Percentiles rank a stretch among this genome's conserved stretches.
These are phyloP conservation scores for Dolichotis patagonum DNA, from an alignment of 2,113 vertebrate species.

Conservation along the genomic window DNA sequence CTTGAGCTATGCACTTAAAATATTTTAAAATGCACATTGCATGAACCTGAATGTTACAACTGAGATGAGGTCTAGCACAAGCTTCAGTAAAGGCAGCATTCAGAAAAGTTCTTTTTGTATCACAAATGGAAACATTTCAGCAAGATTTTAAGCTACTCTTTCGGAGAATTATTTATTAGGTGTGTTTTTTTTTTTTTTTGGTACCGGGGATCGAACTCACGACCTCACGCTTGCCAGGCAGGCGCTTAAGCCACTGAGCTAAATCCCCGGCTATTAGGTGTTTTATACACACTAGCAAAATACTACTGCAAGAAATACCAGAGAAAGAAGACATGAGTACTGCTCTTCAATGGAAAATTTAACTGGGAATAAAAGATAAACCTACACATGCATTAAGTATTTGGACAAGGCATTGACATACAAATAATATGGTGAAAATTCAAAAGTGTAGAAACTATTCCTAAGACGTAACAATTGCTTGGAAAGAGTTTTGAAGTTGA, in stretches of 20 bases:
- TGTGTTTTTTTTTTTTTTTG: too few relatives aligned
- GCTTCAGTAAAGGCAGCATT: neutral
- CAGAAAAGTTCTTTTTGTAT: neutral
- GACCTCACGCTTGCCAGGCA: too few relatives aligned
- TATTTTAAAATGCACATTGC: neutral
- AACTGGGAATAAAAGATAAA: neutral
- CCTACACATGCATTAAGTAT: neutral
- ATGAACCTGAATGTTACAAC: neutral
- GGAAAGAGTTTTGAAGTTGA: neutral
- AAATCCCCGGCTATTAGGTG: too few relatives aligned
- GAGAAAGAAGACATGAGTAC: neutral
- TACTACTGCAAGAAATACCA: neutral
- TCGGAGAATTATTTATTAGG: neutral
- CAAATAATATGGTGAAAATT: neutral
- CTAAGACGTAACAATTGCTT: neutral
- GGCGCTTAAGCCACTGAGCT: too few relatives aligned
- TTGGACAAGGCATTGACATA: neutral
- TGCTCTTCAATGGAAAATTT: neutral
- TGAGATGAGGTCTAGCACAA: neutral
- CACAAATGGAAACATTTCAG: neutral
- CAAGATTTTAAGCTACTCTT: constrained; percentile 6
- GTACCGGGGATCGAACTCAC: too few relatives aligned
- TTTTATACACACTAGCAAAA: neutral
- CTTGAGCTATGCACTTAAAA: neutral
- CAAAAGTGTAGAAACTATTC: rapidly evolving